A percentile compares a stretch with the other conserved stretches of the same genome.
Evolutionary conservation across 1,140 invertebrate species (phyloP).

Genomic region (Penaeus indicus): DNA sequence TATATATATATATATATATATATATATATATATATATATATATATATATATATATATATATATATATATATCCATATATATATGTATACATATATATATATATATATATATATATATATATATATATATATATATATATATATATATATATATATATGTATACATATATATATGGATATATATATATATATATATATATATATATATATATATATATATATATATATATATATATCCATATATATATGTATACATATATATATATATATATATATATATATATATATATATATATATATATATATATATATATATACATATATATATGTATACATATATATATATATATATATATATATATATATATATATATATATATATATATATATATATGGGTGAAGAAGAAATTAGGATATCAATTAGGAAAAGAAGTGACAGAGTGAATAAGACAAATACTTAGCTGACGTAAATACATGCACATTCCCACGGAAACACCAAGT

Average conservation of each 20-base stretch:
- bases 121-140: not conserved
- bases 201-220: not conserved
- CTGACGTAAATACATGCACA: too few species aligned
- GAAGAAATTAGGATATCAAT: too few species aligned
- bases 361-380: not conserved
- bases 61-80: not conserved
- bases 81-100: not conserved
- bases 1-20: conserved; percentile 7
- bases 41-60: conserved; percentile 17
- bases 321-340: not conserved
- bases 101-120: conserved; percentile 20
- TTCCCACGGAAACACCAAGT: too few species aligned
- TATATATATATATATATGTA: not conserved
- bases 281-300: not conserved
- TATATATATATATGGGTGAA: not conserved
- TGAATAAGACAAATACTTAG: too few species aligned
- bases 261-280: not conserved
- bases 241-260: not conserved
- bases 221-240: not conserved
- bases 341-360: not conserved
- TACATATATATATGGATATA: not conserved
- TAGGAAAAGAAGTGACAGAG: too few species aligned
- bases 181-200: not conserved
- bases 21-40: conserved; percentile 10
- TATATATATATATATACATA: not conserved